A percentile compares a stretch with the other conserved stretches of the same genome.
These are phyloP conservation scores for Synanthedon vespiformis DNA, from an alignment of 2,888 invertebrate genomes.

Conservation along the genomic window DNA sequence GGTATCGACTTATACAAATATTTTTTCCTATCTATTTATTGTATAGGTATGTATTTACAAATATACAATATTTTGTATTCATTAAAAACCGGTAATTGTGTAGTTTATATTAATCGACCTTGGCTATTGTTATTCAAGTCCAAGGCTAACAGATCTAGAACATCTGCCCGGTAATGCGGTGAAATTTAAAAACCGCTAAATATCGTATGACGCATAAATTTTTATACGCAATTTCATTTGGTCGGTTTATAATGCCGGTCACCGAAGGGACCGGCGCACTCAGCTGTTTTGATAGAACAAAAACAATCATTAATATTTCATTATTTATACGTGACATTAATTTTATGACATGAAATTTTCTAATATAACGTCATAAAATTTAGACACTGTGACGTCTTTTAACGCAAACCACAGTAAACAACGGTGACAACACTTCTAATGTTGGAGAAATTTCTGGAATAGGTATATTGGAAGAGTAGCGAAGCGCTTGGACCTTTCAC, in stretches of 20 bases:
- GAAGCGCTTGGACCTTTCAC: too few species aligned
- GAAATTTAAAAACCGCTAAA: too few species aligned
- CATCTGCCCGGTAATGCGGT: too few species aligned
- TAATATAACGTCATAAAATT: too few species aligned
- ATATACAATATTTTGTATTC: background rate
- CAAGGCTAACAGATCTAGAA: conserved; percentile 1
- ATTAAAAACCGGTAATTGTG: background rate
- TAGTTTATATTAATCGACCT: conserved; percentile 1
- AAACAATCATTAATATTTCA: background rate
- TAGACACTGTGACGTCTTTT: too few species aligned
- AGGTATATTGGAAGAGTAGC: too few species aligned
- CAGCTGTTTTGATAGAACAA: background rate
- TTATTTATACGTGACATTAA: background rate
- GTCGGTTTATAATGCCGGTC: background rate
- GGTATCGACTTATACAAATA: too few species aligned
- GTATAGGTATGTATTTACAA: too few species aligned
- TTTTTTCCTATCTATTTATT: too few species aligned
- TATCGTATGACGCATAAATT: background rate
- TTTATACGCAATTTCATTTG: background rate
- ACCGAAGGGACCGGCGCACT: background rate
- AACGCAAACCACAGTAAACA: too few species aligned
- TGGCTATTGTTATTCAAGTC: conserved; percentile 4
- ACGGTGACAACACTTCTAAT: too few species aligned
- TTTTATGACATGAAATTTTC: background rate
- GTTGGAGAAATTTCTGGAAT: too few species aligned